phyloP scores from a whole-genome alignment of 2,888 invertebrate species.

The Lasioglossum marginatum region DNA sequence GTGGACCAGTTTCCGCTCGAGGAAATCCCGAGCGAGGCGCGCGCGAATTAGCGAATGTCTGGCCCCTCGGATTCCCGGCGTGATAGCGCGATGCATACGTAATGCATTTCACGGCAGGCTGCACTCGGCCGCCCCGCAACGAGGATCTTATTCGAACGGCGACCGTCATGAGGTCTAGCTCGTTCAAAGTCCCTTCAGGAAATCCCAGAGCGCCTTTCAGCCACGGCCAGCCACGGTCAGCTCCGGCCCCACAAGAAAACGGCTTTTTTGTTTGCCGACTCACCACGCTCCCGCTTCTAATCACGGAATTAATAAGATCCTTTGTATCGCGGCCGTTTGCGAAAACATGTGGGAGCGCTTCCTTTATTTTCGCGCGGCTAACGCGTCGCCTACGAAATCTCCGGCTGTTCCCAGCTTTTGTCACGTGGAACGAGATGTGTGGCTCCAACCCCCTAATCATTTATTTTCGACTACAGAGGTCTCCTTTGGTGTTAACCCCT shows the following conservation, averaged over 20 bases:
- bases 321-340: neutral
- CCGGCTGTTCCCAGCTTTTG: neutral
- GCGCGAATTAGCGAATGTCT: constrained; percentile 69
- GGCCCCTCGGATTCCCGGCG: constrained; percentile 68
- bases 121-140: constrained; percentile 57
- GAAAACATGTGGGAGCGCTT: neutral
- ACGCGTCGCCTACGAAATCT: neutral
- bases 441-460: neutral
- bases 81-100: constrained; percentile 74
- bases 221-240: neutral
- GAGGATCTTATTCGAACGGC: constrained; percentile 56
- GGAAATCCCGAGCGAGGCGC: constrained; percentile 56
- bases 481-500: neutral
- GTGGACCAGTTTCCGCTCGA: constrained; percentile 65
- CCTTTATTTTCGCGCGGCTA: neutral
- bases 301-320: constrained; percentile 36
- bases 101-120: constrained; percentile 71
- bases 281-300: constrained; percentile 15
- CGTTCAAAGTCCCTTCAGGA: constrained; percentile 38
- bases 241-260: neutral
- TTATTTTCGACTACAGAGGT: neutral
- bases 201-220: constrained; percentile 38
- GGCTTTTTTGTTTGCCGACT: constrained; percentile 24
- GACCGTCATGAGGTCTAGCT: constrained; percentile 52
- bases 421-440: neutral